Base-by-base conservation (phyloP, 1,140 invertebrate genomes). In the Cyclina sinensis region DNA sequence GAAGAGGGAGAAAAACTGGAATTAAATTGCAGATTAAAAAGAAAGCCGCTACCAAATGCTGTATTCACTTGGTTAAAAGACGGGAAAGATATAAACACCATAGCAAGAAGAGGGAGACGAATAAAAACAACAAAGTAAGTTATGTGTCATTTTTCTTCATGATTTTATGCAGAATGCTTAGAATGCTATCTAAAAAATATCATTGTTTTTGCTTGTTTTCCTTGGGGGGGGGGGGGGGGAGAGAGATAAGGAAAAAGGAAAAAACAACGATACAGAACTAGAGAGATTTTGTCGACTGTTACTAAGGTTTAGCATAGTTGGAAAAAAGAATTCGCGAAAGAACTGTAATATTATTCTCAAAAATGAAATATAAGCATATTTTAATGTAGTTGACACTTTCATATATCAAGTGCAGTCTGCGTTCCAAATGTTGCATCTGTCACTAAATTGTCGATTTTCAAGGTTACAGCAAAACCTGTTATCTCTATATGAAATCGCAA, bases 11-110 rank as follows among this genome's bases (percentile, higher is more conserved):
- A 46, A 59, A 78, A 86, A 32, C 7, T 86, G 11, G 73, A 86
- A 70, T 73, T 86, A 7, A 78, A 76, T 21, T 86, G 84, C 46
- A 59, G 37, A 32, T 62, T 86, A 37, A 76, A 86, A 48, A 78
- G 39, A 27, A 37, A 46, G 14, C 74, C 84, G 0, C 27, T 86
- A 37, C 84, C 84, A 39, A 65, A 74, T 35, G 74, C 70, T 32
- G 84, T 62, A 59, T 78, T 78, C 39, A 79, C 48, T n/a, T 86
- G 84, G 84, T 32, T 86, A 12, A 86, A 86, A 27, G 48, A 82
- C 35, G 79, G 59, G 1, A 68, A 24, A 21, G 79, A 65, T 65
- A 59, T 82, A 11, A 82, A 65, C 35, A 78, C 74, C n/a, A 24
- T 78, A 39, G 0, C 54, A 24, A 82, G 46, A 7, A 82, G 30